These are phyloP conservation scores for Drosophila acutilabella DNA, from an alignment of 2,888 invertebrate genomes.

Conservation along the genomic window DNA sequence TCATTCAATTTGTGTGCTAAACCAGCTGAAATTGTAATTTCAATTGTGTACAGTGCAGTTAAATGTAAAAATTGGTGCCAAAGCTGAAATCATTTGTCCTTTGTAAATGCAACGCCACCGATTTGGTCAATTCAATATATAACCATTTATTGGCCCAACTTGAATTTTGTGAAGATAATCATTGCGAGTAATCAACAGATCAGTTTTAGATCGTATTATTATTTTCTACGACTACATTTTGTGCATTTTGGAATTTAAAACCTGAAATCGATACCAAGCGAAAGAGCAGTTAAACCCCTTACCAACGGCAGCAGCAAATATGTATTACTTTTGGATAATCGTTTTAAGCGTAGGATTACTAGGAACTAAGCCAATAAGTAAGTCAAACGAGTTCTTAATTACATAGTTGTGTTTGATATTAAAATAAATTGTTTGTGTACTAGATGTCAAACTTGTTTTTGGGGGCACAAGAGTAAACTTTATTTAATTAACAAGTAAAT, in stretches of 20 bases:
- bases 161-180: conserved; percentile 73
- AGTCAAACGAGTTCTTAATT: conserved; percentile 57
- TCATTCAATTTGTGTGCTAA: conserved; percentile 30
- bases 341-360: conserved; percentile 83
- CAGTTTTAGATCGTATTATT: conserved; percentile 14
- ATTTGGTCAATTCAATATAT: conserved; percentile 37
- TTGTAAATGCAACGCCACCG: conserved; percentile 60
- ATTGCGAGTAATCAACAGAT: conserved; percentile 20
- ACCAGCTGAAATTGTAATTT: conserved; percentile 16
- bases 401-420: not conserved
- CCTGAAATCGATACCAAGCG: conserved; percentile 23
- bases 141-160: conserved; percentile 28
- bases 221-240: conserved; percentile 13
- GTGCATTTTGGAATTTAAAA: conserved; percentile 24
- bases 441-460: not conserved
- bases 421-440: not conserved
- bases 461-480: not conserved
- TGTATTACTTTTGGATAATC: conserved; percentile 84
- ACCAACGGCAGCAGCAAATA: conserved; percentile 61
- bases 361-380: conserved; percentile 82
- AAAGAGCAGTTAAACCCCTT: conserved; percentile 17
- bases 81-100: conserved; percentile 40
- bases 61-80: conserved; percentile 64
- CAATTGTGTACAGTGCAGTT: conserved; percentile 35
- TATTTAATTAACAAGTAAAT: not conserved